A percentile compares a stretch with the other conserved stretches of the same genome.
These are phyloP conservation scores for Noctilio leporinus DNA, from an alignment of 2,113 vertebrate genomes.

Conservation along the genomic window DNA sequence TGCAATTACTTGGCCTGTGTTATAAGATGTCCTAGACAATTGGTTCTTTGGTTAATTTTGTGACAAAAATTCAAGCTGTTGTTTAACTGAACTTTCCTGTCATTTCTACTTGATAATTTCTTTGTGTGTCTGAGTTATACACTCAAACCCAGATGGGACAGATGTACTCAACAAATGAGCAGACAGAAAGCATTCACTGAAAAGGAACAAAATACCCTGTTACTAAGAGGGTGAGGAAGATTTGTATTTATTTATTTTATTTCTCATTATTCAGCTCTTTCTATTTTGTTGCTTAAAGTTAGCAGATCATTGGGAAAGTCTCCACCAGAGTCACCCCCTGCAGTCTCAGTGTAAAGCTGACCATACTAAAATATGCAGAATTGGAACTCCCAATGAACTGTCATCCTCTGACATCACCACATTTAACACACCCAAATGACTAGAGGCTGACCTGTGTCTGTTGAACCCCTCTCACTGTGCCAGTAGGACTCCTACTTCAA, in stretches of 20 bases:
- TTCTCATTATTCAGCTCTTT: constrained; percentile 33
- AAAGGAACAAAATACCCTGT: constrained; percentile 11
- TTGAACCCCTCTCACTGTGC: neutral
- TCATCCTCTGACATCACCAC: neutral
- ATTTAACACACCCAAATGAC: neutral
- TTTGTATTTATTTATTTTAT: neutral
- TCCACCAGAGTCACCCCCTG: neutral
- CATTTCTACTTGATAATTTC: neutral
- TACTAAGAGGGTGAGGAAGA: neutral
- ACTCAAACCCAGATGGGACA: neutral
- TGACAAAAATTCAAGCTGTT: constrained; percentile 20
- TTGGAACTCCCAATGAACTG: neutral
- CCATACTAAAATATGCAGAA: neutral
- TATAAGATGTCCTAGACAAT: neutral
- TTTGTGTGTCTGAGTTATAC: constrained; percentile 28
- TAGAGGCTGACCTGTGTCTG: neutral
- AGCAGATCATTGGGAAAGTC: constrained; percentile 22
- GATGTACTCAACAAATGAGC: neutral
- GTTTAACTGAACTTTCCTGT: neutral
- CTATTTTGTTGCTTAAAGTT: neutral
- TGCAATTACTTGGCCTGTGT: neutral
- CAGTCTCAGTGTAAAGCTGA: neutral
- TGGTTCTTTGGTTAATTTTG: neutral
- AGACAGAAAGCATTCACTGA: constrained; percentile 30
- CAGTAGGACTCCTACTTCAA: neutral